Percentiles rank a stretch among this genome's conserved stretches.
phyloP scores from a whole-genome alignment of 2,113 vertebrate genomes.

The Leptobrachium leishanense region DNA sequence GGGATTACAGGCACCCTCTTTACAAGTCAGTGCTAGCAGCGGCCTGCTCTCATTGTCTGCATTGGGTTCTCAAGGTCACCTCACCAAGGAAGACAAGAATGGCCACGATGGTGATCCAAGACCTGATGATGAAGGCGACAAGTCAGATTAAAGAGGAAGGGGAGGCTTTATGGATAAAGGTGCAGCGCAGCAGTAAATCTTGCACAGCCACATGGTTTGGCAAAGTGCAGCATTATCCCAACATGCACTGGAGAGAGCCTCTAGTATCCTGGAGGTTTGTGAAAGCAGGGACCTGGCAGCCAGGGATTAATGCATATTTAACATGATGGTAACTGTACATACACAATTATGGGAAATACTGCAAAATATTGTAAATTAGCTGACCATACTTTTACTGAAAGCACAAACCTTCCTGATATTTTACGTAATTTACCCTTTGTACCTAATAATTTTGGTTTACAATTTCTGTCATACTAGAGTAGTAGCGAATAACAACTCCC shows the following conservation, averaged over 20 bases:
- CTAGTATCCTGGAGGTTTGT: slow-evolving; percentile 11
- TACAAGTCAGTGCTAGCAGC: slow-evolving; percentile 85
- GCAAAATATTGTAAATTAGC: slow-evolving; percentile 43
- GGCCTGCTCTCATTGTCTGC: slow-evolving; percentile 93
- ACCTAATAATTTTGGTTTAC: background rate
- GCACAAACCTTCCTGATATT: slow-evolving; percentile 42
- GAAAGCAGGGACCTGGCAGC: slow-evolving; percentile 38
- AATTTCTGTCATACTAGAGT: background rate
- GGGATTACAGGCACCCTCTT: slow-evolving; percentile 83
- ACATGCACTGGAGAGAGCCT: slow-evolving; percentile 36
- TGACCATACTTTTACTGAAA: slow-evolving; percentile 32
- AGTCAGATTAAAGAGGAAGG: slow-evolving; percentile 81
- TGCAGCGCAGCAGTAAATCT: slow-evolving; percentile 33
- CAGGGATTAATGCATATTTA: slow-evolving; percentile 27
- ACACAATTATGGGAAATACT: slow-evolving; percentile 32
- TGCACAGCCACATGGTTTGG: slow-evolving; percentile 13
- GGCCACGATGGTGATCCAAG: slow-evolving; percentile 83
- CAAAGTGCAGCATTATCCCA: slow-evolving; percentile 37
- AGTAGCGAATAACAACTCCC: background rate
- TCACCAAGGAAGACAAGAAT: slow-evolving; percentile 91
- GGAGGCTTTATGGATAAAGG: slow-evolving; percentile 8
- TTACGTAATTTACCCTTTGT: slow-evolving; percentile 23
- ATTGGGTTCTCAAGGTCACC: slow-evolving; percentile 88
- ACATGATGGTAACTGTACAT: slow-evolving; percentile 23
- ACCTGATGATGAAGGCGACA: slow-evolving; percentile 88